Evolutionary conservation across 37 sponge, comb jelly and placozoan species (phyloP).

Genomic region (Cladorhizidae sp.): DNA sequence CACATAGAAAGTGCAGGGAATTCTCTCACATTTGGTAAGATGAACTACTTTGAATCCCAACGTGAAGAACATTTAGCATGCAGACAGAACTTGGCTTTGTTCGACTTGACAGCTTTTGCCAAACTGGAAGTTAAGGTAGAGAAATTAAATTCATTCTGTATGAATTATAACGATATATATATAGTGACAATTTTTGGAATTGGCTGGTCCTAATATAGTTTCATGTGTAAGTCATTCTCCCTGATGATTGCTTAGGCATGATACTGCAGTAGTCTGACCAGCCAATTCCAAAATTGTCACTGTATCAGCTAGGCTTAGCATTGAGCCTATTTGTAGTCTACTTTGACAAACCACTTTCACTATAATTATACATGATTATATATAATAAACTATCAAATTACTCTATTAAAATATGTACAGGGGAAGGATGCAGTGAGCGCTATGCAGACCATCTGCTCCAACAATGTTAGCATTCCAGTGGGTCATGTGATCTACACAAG

Average conservation of each 20-base stretch:
- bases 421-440: conserved; percentile 30
- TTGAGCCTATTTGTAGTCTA: no score
- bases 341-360: no score
- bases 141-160: neutral
- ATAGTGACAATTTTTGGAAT: neutral
- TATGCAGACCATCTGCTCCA: conserved; percentile 51
- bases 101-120: conserved; percentile 80
- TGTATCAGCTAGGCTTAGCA: no score
- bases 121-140: conserved; percentile 73
- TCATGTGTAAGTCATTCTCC: no score
- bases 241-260: no score
- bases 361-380: no score
- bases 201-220: no score
- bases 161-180: neutral
- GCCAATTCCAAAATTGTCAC: no score
- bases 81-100: conserved; percentile 67
- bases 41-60: conserved; percentile 65
- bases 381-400: no score
- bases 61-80: conserved; percentile 65
- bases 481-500: conserved; percentile 80
- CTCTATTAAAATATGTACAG: no score
- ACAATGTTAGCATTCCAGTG: conserved; percentile 30
- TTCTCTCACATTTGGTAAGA: conserved; percentile 60
- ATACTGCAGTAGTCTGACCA: no score
- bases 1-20: conserved; percentile 24